Base-by-base conservation (phyloP, 2,888 invertebrate species). In the Leucophenga maculata region DNA sequence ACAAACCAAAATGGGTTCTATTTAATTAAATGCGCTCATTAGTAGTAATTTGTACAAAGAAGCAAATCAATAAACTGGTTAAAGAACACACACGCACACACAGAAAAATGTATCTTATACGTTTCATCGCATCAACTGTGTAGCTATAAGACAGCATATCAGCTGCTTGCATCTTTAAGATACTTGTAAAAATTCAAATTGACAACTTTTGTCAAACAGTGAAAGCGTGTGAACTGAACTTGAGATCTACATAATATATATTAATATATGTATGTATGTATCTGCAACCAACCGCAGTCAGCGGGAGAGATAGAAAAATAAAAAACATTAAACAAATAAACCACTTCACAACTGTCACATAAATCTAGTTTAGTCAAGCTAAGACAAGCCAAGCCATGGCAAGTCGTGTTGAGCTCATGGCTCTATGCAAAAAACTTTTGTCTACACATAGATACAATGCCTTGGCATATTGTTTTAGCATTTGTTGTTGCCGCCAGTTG, bases 211-310 rank as follows among this genome's bases (percentile, higher is more conserved):
- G 73, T 39, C 39, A 77, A 79, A 74, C 80, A 87, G 86, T 86
- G 86, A 87, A 87, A 87, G 86, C 87, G 87, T 87, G 87, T 86
- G 87, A 87, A 87, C 85, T 86, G 80, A 86, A 86, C 84, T 84
- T 83, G 82, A 84, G 77, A 77, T 75, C 65, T 65, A 9, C 66
- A 65, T 66, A 31, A 66, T 11, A 52, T 18, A 6, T 3, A 65
- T 2, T n/a, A 14, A 48, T 16, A n/a, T 8, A 11, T 39, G 8
- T 39, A 8, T 39, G 8, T 39, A 39, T n/a, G 26, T 14, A 26
- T 13, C 32, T 60, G 69, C 68, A 74, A 70, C 74, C 71, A 39
- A 77, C 70, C 68, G 60, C 68, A 68, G 67, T 72, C 54, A 72
- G n/a, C n/a, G n/a, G n/a, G 68, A 60, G 62, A 73, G 66, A 73